A percentile compares a stretch with the other conserved stretches of the same genome.
phyloP scores from a whole-genome alignment of 2,113 vertebrate species.

The Coryphaenoides rupestris region DNA sequence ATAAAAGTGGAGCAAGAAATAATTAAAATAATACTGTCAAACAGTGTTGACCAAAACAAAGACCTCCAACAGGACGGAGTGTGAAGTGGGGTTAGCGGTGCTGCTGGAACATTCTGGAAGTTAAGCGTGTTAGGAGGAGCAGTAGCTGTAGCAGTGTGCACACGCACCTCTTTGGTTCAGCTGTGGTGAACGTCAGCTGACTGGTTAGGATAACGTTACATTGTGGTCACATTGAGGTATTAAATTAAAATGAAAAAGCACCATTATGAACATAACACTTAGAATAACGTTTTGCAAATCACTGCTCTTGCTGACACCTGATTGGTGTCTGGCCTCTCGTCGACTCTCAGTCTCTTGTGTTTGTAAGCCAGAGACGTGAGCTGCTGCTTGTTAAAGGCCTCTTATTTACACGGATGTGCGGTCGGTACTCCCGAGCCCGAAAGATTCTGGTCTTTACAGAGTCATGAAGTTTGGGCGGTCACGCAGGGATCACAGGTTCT shows the following conservation, averaged over 20 bases:
- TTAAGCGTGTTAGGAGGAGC: constrained; percentile 18
- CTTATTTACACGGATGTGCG: constrained; percentile 14
- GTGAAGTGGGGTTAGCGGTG: constrained; percentile 54
- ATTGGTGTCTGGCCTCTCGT: neutral
- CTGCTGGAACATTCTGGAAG: constrained; percentile 15
- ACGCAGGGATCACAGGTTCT: constrained; percentile 91
- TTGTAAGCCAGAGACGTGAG: constrained; percentile 24
- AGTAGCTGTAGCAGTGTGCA: constrained; percentile 51
- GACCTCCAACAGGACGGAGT: constrained; percentile 21
- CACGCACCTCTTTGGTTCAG: constrained; percentile 70
- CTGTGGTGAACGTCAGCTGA: constrained; percentile 64
- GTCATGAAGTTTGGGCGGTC: neutral
- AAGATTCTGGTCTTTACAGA: neutral
- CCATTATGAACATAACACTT: constrained; percentile 69
- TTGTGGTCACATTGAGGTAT: constrained; percentile 86
- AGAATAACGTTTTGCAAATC: constrained; percentile 28
- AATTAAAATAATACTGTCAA: constrained; percentile 37
- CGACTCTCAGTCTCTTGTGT: constrained; percentile 19
- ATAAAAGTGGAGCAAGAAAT: constrained; percentile 13
- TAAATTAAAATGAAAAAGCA: constrained; percentile 87
- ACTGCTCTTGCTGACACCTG: constrained; percentile 26
- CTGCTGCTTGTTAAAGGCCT: constrained; percentile 8
- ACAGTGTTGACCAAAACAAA: constrained; percentile 11
- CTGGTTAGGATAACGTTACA: constrained; percentile 31
- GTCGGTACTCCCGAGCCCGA: no score